phyloP scores from a whole-genome alignment of 2,113 vertebrate genomes.

The Martes martes region DNA sequence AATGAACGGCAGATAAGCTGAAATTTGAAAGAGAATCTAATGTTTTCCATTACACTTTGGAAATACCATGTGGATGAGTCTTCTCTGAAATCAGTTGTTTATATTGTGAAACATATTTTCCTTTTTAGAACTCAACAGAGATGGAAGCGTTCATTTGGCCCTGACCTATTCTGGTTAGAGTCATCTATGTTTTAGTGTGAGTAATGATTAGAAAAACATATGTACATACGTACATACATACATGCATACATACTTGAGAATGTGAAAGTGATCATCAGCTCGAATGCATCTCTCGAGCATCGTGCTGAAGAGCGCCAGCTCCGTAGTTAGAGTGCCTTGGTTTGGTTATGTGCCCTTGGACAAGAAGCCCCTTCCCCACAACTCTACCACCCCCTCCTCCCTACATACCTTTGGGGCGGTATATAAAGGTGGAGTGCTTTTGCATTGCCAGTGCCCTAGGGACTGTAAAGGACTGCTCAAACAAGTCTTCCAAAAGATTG shows the following conservation, averaged over 20 bases:
- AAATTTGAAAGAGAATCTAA: not conserved
- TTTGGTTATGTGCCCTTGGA: not conserved
- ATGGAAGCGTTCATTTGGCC: not conserved
- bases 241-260: not conserved
- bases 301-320: not conserved
- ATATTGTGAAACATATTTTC: not conserved
- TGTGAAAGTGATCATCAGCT: not conserved
- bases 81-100: not conserved
- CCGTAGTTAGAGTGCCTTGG: not conserved
- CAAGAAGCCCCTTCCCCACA: not conserved
- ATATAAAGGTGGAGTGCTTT: not conserved
- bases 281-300: fast-evolving
- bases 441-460: not conserved
- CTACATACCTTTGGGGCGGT: not conserved
- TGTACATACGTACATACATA: not conserved
- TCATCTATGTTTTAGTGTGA: not conserved
- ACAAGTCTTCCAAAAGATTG: not conserved
- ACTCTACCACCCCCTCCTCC: not conserved
- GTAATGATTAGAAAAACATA: not conserved
- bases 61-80: not conserved
- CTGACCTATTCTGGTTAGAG: not conserved
- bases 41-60: not conserved
- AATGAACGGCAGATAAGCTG: not conserved
- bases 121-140: not conserved
- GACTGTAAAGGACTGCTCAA: not conserved